phyloP scores from a whole-genome alignment of 2,797 vertebrate genomes.

The Buceros bicornis region DNA sequence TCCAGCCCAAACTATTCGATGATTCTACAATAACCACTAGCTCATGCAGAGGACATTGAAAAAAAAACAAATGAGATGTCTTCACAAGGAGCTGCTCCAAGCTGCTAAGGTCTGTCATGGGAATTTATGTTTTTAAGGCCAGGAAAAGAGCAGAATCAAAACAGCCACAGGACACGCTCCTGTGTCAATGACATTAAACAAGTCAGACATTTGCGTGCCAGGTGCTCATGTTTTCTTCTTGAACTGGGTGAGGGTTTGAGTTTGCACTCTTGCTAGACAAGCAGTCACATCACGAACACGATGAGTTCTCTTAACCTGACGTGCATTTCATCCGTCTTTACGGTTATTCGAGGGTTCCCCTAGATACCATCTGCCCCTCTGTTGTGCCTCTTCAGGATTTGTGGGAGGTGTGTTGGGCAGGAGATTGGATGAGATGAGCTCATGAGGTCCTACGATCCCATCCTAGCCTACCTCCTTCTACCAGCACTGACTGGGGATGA shows the following conservation, averaged over 20 bases:
- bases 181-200: neutral
- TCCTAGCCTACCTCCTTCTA: neutral
- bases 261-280: neutral
- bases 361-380: neutral
- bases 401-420: neutral
- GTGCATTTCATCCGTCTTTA: neutral
- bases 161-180: neutral
- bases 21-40: neutral
- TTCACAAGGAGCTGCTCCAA: neutral
- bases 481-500: neutral
- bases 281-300: fast-evolving
- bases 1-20: neutral
- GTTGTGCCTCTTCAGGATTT: neutral
- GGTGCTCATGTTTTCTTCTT: neutral
- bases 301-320: neutral
- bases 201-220: neutral
- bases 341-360: neutral
- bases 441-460: neutral
- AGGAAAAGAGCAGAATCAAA: neutral
- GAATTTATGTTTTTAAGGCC: neutral
- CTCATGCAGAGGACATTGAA: neutral
- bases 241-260: fast-evolving
- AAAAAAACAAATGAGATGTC: neutral
- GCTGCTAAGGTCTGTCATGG: neutral
- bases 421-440: neutral